A percentile compares a stretch with the other conserved stretches of the same genome.
These are phyloP conservation scores for Eremobia ochroleuca DNA, from an alignment of 2,888 invertebrate species.

Conservation along the genomic window DNA sequence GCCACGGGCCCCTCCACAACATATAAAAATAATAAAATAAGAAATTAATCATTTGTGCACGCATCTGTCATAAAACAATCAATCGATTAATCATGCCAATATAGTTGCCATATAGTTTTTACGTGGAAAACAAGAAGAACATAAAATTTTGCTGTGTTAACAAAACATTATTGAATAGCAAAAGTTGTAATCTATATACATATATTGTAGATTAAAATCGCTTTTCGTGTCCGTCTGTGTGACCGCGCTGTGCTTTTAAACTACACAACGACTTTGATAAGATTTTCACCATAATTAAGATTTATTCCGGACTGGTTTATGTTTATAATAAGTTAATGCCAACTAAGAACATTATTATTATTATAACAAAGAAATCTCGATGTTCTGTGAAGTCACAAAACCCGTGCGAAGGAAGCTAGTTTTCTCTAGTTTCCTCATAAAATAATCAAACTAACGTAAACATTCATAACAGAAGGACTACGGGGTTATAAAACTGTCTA, in stretches of 20 bases:
- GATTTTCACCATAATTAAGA: background rate
- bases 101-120: background rate
- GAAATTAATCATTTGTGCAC: no score
- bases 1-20: no score
- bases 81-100: background rate
- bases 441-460: conserved; percentile 18
- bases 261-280: background rate
- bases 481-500: conserved; percentile 43
- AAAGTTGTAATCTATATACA: background rate
- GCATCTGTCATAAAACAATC: no score
- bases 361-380: background rate
- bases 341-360: background rate
- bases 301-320: background rate
- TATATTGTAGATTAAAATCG: background rate
- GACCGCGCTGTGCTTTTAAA: background rate
- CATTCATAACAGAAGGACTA: conserved; percentile 44
- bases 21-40: no score
- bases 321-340: background rate
- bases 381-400: background rate
- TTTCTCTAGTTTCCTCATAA: background rate
- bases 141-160: background rate
- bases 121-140: background rate
- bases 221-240: background rate
- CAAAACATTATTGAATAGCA: background rate
- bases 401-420: background rate